These are phyloP conservation scores for Oceanodroma leucorhoa DNA, from an alignment of 2,797 vertebrate genomes.

Conservation along the genomic window DNA sequence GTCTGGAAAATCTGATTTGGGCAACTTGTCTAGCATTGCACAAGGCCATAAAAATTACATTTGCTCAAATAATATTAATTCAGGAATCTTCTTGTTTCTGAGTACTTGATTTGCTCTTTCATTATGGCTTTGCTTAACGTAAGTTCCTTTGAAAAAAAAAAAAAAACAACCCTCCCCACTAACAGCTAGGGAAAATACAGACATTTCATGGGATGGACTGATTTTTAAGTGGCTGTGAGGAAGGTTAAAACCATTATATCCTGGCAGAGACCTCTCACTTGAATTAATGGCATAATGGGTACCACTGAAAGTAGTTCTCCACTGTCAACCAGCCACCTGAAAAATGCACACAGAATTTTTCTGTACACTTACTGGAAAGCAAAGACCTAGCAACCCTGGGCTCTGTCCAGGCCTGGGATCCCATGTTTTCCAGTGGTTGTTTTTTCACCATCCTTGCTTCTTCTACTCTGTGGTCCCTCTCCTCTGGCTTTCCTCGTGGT, in stretches of 20 bases:
- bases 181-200: not conserved
- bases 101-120: not conserved
- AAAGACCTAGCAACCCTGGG: not conserved
- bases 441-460: not conserved
- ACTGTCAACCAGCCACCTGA: not conserved
- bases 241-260: not conserved
- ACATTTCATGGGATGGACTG: not conserved
- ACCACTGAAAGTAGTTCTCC: not conserved
- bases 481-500: not conserved
- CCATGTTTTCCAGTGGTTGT: not conserved
- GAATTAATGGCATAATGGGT: not conserved
- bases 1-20: slow-evolving; percentile 49
- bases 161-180: not conserved
- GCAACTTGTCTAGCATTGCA: slow-evolving; percentile 8
- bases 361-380: not conserved
- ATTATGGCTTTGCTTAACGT: not conserved
- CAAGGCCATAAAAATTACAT: slow-evolving; percentile 16
- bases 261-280: not conserved
- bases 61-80: not conserved
- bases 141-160: not conserved
- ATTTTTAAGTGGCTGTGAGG: not conserved
- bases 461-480: not conserved
- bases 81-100: not conserved
- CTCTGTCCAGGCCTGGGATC: not conserved
- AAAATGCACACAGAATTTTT: not conserved